phyloP scores from a whole-genome alignment of 2,113 vertebrate species.

The Nerophis lumbriciformis region DNA sequence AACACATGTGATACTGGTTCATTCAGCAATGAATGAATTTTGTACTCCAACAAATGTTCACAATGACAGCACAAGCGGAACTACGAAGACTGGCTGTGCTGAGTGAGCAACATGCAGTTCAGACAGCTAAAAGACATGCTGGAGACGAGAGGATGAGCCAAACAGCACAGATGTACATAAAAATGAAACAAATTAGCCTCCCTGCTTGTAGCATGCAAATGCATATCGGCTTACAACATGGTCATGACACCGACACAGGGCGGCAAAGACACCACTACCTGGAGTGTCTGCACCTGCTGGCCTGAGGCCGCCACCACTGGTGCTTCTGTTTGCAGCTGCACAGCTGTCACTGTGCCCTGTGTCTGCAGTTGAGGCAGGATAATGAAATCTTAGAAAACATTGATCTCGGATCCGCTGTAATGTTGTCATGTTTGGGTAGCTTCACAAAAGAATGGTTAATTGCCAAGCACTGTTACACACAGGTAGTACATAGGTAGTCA shows the following conservation, averaged over 20 bases:
- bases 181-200: constrained; percentile 17
- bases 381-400: constrained; percentile 37
- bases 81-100: constrained; percentile 33
- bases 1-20: no score
- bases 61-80: constrained; percentile 28
- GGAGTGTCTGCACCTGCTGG: constrained; percentile 99
- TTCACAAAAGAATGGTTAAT: not conserved
- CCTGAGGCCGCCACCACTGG: constrained; percentile 94
- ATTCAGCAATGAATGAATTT: no score
- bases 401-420: not conserved
- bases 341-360: constrained; percentile 97
- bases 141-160: constrained; percentile 19
- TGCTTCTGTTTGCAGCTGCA: constrained; percentile 98
- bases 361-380: constrained; percentile 83
- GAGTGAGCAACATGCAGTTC: constrained; percentile 51
- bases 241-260: constrained; percentile 54
- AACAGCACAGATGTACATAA: constrained; percentile 38
- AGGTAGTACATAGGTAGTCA: not conserved
- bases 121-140: constrained; percentile 46
- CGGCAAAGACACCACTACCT: constrained; percentile 98
- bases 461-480: not conserved
- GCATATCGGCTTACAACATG: not conserved
- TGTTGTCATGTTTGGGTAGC: not conserved
- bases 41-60: constrained; percentile 12
- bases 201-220: constrained; percentile 51